Evolutionary conservation across 1,140 invertebrate species (phyloP).

Genomic region (Sesamia nonagrioides): DNA sequence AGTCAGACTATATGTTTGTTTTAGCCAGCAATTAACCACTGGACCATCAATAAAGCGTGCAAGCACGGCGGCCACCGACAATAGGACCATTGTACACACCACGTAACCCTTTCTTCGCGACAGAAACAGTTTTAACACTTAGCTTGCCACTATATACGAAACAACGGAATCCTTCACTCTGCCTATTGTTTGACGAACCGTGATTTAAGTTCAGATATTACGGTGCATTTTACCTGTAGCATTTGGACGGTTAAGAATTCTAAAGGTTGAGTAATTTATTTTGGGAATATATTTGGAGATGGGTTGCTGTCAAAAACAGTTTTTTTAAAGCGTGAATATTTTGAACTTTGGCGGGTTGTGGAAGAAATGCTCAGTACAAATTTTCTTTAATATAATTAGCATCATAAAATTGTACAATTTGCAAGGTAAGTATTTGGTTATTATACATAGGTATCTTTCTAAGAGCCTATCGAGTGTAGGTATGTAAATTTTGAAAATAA

Average conservation of each 20-base stretch:
- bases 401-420: too few species aligned
- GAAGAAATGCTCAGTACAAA: not conserved
- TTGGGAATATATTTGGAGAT: slow-evolving; percentile 19
- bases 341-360: not conserved
- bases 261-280: slow-evolving; percentile 30
- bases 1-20: slow-evolving; percentile 58
- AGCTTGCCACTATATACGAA: slow-evolving; percentile 25
- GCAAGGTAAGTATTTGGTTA: too few species aligned
- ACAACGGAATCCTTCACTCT: slow-evolving; percentile 22
- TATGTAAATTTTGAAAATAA: too few species aligned
- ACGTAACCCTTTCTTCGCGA: slow-evolving; percentile 64
- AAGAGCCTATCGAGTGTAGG: too few species aligned
- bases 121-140: slow-evolving; percentile 46
- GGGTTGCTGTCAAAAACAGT: slow-evolving; percentile 9
- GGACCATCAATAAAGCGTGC: slow-evolving; percentile 58
- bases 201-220: slow-evolving; percentile 38
- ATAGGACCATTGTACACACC: slow-evolving; percentile 55
- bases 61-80: slow-evolving; percentile 47
- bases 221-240: slow-evolving; percentile 42
- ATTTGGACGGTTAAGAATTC: slow-evolving; percentile 15
- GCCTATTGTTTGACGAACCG: slow-evolving; percentile 28
- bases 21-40: slow-evolving; percentile 69
- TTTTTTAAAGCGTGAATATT: slow-evolving; percentile 12
- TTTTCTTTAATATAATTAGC: too few species aligned
- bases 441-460: too few species aligned